phyloP scores from a whole-genome alignment of 2,888 invertebrate genomes.

The Brachyptera risi region DNA sequence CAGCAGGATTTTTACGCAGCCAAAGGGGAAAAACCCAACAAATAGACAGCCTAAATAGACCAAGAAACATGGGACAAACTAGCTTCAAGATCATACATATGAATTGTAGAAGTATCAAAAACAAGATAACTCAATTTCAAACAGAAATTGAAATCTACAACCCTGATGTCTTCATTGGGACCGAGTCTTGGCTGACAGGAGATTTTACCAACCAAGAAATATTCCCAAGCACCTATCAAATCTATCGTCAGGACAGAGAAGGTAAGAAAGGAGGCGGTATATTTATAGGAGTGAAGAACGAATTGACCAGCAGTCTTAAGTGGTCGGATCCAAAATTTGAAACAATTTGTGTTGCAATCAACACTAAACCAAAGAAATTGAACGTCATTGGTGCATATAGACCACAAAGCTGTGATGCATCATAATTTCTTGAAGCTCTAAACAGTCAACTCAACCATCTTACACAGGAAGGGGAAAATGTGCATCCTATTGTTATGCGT shows the following conservation, averaged over 20 bases:
- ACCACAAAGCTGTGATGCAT: not conserved
- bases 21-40: not conserved
- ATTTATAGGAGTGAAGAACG: not conserved
- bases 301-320: not conserved
- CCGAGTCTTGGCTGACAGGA: not conserved
- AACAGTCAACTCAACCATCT: not conserved
- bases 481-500: not conserved
- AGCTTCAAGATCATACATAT: not conserved
- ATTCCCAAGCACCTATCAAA: not conserved
- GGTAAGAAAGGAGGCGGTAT: not conserved
- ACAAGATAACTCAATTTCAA: not conserved
- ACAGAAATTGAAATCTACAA: not conserved
- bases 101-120: not conserved
- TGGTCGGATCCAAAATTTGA: not conserved
- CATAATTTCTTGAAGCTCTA: not conserved
- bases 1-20: not conserved
- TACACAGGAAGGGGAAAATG: not conserved
- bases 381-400: not conserved
- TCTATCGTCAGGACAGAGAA: not conserved
- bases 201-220: not conserved
- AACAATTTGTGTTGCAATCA: not conserved
- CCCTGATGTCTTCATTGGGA: not conserved
- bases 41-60: not conserved
- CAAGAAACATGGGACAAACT: not conserved
- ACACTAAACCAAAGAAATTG: not conserved